Evolutionary conservation across 2,888 invertebrate genomes (phyloP).

Genomic region (Lottia scabra): DNA sequence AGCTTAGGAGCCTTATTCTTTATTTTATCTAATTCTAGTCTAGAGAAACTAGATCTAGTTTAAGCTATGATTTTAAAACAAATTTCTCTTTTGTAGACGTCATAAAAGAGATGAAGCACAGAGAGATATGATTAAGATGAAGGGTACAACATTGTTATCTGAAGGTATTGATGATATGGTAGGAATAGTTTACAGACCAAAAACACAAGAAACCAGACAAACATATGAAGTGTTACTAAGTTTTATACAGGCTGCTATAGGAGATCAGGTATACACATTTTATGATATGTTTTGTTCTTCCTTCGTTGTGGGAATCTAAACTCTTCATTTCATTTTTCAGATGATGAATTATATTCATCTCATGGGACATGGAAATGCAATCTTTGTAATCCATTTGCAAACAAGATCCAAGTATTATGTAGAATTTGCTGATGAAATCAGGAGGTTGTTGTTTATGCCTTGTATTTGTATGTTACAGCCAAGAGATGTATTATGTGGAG

Average conservation of each 20-base stretch:
- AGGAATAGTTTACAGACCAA: conserved; percentile 93
- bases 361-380: neutral
- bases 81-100: conserved; percentile 47
- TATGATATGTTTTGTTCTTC: no score
- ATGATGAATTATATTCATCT: neutral
- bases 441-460: neutral
- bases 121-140: conserved; percentile 90
- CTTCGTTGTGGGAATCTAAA: no score
- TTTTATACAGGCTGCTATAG: conserved; percentile 96
- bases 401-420: neutral
- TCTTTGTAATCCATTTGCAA: no score
- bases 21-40: neutral
- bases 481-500: conserved; percentile 95
- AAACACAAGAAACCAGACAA: conserved; percentile 97
- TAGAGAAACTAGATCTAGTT: neutral
- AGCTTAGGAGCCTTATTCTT: no score
- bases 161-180: conserved; percentile 93
- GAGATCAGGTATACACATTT: conserved; percentile 77
- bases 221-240: conserved; percentile 96
- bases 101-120: conserved; percentile 82
- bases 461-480: conserved; percentile 75
- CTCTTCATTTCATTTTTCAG: no score
- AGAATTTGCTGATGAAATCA: neutral
- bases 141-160: conserved; percentile 77
- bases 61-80: neutral